These are phyloP conservation scores for Oxyruncus cristatus DNA, from an alignment of 2,113 vertebrate species.

Conservation along the genomic window DNA sequence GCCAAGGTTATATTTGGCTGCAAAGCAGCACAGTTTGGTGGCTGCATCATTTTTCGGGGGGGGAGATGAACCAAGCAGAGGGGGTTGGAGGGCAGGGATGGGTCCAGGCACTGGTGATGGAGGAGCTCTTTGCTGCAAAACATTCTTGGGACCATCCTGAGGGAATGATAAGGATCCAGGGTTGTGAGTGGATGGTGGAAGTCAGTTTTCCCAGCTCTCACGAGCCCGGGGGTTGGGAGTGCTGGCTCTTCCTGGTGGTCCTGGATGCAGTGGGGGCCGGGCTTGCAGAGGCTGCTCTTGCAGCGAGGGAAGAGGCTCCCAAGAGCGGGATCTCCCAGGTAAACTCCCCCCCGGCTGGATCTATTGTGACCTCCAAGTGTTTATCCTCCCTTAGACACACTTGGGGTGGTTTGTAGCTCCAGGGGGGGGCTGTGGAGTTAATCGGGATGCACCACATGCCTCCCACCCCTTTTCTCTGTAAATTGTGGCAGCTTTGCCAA, in stretches of 20 bases:
- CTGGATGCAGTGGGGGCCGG: background rate
- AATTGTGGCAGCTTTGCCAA: background rate
- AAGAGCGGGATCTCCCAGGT: background rate
- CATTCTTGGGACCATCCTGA: background rate
- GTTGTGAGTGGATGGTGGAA: background rate
- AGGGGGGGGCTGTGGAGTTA: background rate
- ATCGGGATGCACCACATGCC: background rate
- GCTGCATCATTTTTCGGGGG: background rate
- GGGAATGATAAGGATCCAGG: background rate
- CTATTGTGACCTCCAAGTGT: background rate
- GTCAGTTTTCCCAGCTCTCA: background rate
- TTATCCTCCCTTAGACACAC: background rate
- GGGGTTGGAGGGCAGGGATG: too few species aligned
- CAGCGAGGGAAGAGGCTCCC: background rate
- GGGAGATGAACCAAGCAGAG: background rate
- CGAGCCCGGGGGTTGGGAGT: rapidly evolving
- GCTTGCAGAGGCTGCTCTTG: background rate
- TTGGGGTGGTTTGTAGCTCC: background rate
- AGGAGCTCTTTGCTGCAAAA: background rate
- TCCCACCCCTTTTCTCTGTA: background rate
- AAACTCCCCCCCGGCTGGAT: background rate
- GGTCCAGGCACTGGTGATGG: rapidly evolving
- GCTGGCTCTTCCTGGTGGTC: background rate
- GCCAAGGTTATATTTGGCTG: background rate
- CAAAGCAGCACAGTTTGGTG: rapidly evolving